Conservation (phyloP, 2,888 invertebrate genomes). For the Exephanes ischioxanthus region DNA sequence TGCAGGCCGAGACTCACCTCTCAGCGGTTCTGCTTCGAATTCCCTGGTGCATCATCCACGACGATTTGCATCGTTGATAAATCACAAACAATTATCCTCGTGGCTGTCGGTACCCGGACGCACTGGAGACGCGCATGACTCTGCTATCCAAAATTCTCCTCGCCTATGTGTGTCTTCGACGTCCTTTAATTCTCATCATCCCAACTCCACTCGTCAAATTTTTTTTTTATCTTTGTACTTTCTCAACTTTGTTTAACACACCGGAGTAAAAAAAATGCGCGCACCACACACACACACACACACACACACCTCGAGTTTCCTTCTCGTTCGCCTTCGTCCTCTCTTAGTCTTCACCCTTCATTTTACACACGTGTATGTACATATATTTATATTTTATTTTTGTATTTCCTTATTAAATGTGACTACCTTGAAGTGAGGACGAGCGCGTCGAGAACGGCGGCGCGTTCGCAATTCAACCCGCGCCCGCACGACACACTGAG, state of each 20-base stretch:
- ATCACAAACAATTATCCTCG: slow-evolving; percentile 57
- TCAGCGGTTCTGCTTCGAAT: slow-evolving; percentile 42
- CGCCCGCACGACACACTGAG: slow-evolving; percentile 79
- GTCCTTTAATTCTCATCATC: neutral
- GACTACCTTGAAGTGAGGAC: slow-evolving; percentile 59
- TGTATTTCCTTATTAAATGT: neutral
- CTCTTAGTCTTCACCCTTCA: neutral
- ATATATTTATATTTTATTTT: neutral
- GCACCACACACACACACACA: neutral
- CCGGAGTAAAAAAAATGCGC: neutral
- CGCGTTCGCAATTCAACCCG: slow-evolving; percentile 79
- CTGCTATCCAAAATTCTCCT: slow-evolving; percentile 8
- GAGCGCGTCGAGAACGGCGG: slow-evolving; percentile 69
- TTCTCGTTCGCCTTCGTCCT: neutral
- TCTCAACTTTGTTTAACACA: neutral
- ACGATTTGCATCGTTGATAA: slow-evolving; percentile 28
- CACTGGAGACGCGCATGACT: slow-evolving; percentile 26
- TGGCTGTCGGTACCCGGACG: slow-evolving; percentile 14
- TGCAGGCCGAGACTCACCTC: slow-evolving; percentile 47
- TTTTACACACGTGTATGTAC: neutral
- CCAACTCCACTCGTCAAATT: neutral
- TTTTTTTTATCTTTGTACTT: neutral
- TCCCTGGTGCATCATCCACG: slow-evolving; percentile 50
- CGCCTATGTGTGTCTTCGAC: neutral
- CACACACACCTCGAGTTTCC: neutral